Evolutionary conservation across 2,888 invertebrate genomes (phyloP).

Genomic region (Sepiola atlantica): DNA sequence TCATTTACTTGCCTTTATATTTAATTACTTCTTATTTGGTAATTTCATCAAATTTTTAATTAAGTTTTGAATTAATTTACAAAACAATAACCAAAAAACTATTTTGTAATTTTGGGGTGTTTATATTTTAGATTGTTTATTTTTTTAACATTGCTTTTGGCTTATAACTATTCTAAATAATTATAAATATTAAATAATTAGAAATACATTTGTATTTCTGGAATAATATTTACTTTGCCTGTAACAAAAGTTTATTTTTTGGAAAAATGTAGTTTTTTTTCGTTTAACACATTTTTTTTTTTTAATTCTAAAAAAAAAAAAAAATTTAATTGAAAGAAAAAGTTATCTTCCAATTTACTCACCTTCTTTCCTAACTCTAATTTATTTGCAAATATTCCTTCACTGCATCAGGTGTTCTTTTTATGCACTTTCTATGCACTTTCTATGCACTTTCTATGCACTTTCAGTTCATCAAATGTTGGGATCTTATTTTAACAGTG

Average conservation of each 20-base stretch:
- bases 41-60: not conserved
- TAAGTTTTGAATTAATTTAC: not conserved
- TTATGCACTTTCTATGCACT: not conserved
- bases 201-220: not conserved
- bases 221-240: not conserved
- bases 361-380: not conserved
- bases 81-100: not conserved
- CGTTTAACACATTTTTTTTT: not conserved
- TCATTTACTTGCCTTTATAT: not conserved
- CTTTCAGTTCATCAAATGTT: not conserved
- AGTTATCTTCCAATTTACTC: not conserved
- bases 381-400: not conserved
- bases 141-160: not conserved
- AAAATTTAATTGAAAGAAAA: not conserved
- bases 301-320: not conserved
- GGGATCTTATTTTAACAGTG: not conserved
- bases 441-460: too few species aligned
- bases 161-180: not conserved
- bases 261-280: not conserved
- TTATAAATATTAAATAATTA: not conserved
- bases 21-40: not conserved
- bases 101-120: not conserved
- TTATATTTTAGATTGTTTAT: not conserved
- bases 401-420: not conserved
- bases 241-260: not conserved